Conservation (phyloP, 64 coral and sea anemone genomes). For the Exaiptasia diaphana region DNA sequence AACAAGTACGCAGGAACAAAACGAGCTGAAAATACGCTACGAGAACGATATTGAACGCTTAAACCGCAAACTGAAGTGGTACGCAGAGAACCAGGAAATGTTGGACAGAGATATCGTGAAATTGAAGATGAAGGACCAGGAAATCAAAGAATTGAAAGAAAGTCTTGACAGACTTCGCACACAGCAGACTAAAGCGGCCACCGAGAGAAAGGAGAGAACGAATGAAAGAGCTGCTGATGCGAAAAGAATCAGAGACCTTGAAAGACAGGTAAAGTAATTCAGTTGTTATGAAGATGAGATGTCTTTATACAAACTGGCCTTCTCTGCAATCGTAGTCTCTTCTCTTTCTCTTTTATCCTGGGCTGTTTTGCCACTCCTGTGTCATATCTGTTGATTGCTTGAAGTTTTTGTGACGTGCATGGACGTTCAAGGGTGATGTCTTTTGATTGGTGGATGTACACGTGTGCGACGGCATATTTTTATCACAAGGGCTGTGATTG, state of each 20-base stretch:
- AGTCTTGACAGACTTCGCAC: constrained; percentile 59
- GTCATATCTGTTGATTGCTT: too few relatives aligned
- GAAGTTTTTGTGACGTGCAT: too few relatives aligned
- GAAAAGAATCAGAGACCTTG: constrained; percentile 83
- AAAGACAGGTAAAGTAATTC: constrained; percentile 73
- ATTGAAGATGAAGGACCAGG: constrained; percentile 84
- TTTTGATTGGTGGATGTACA: too few relatives aligned
- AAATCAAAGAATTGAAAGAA: constrained; percentile 80
- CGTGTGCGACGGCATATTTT: too few relatives aligned
- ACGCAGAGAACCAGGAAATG: constrained; percentile 91
- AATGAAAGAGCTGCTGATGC: constrained; percentile 68
- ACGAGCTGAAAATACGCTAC: constrained; percentile 56
- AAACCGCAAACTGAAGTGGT: constrained; percentile 93
- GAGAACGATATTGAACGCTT: constrained; percentile 67
- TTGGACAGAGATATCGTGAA: constrained; percentile 77
- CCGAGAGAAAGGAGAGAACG: constrained; percentile 73
- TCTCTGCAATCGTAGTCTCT: too few relatives aligned
- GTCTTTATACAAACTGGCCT: too few relatives aligned
- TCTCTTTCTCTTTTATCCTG: too few relatives aligned
- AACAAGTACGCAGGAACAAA: constrained; percentile 52
- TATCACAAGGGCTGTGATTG: too few relatives aligned
- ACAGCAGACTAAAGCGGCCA: constrained; percentile 63
- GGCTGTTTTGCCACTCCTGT: too few relatives aligned
- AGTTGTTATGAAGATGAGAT: not conserved
- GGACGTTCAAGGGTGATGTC: too few relatives aligned